These are phyloP conservation scores for Notolepis coatsorum DNA, from an alignment of 2,797 vertebrate genomes.

Conservation along the genomic window DNA sequence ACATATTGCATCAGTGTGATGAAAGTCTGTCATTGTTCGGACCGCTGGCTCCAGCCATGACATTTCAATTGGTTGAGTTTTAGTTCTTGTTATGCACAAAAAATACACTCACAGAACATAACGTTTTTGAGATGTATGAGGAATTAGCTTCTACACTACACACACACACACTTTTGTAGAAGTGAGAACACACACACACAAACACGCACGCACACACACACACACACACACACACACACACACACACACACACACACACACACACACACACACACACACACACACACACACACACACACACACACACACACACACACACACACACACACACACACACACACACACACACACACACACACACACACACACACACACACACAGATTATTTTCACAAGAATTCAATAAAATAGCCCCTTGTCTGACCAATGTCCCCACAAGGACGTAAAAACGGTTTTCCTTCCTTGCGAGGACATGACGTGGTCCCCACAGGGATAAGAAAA, in stretches of 20 bases:
- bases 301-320: constrained; percentile 42
- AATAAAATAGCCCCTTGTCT: no score
- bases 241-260: constrained; percentile 10
- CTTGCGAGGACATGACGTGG: no score
- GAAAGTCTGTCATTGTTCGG: constrained; percentile 74
- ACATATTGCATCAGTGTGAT: constrained; percentile 57
- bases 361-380: constrained; percentile 25
- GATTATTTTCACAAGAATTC: no score
- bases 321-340: constrained; percentile 9
- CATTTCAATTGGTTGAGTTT: constrained; percentile 79
- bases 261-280: background rate
- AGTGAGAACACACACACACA: background rate
- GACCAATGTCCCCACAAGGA: no score
- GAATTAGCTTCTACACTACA: constrained; percentile 55
- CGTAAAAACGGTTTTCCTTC: no score
- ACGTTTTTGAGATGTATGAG: constrained; percentile 76
- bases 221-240: background rate
- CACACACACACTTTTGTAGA: background rate
- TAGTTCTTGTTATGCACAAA: constrained; percentile 64
- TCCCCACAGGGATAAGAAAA: no score
- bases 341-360: constrained; percentile 27
- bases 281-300: constrained; percentile 18
- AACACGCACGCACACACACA: background rate
- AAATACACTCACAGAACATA: constrained; percentile 59
- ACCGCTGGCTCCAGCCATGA: constrained; percentile 70